phyloP scores from a whole-genome alignment of 2,888 invertebrate species.

The Pterobdella sp. region DNA sequence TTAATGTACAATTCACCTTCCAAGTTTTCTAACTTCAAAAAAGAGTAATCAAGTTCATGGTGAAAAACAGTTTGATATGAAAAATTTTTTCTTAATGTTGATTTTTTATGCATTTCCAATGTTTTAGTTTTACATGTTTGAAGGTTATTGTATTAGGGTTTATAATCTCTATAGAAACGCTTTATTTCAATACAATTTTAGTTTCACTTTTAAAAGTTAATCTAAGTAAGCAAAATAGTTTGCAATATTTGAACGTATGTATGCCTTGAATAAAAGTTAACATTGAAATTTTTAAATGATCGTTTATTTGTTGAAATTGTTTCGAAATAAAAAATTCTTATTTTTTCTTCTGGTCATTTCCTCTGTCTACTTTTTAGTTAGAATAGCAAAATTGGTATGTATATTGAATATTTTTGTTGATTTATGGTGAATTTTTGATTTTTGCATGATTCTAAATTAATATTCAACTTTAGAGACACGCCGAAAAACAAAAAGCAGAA shows the following conservation, averaged over 20 bases:
- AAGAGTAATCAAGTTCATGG: not conserved
- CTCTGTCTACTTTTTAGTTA: not conserved
- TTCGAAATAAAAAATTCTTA: not conserved
- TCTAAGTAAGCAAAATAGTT: too few relatives aligned
- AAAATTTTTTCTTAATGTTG: not conserved
- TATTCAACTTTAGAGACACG: not conserved
- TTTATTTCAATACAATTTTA: too few relatives aligned
- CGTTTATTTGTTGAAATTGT: not conserved
- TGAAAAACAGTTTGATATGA: not conserved
- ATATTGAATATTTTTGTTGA: not conserved
- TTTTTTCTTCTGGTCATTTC: not conserved
- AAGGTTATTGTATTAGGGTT: too few relatives aligned
- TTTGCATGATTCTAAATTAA: not conserved
- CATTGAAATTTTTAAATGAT: too few relatives aligned
- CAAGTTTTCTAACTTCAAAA: slow-evolving; percentile 11
- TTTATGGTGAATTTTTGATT: not conserved
- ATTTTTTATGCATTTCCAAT: not conserved
- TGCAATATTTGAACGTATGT: too few relatives aligned
- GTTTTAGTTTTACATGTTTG: too few relatives aligned
- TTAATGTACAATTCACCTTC: not conserved
- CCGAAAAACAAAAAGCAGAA: not conserved
- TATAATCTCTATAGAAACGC: too few relatives aligned
- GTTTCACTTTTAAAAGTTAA: too few relatives aligned
- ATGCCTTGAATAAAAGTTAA: too few relatives aligned
- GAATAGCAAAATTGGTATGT: not conserved